These are phyloP conservation scores for Thamnophis sirtalis DNA, from an alignment of 2,113 vertebrate genomes.

Conservation along the genomic window DNA sequence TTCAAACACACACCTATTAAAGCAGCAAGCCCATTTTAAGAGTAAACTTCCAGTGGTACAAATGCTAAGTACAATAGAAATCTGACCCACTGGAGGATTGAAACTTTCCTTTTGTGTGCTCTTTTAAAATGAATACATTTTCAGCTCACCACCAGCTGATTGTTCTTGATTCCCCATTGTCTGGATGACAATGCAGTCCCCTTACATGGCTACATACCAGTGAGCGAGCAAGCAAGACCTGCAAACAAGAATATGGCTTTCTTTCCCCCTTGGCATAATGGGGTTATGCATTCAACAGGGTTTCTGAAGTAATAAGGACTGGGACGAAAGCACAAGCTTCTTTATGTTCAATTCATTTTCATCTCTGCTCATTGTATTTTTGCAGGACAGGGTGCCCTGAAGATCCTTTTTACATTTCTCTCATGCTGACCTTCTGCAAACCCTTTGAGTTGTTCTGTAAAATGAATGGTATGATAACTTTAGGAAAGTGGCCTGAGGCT, in stretches of 20 bases:
- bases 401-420: background rate
- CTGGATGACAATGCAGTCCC: background rate
- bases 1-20: constrained; percentile 35
- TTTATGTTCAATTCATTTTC: constrained; percentile 13
- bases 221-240: background rate
- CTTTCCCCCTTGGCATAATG: constrained; percentile 11
- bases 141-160: background rate
- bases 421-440: background rate
- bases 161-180: background rate
- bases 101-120: background rate
- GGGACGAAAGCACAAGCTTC: background rate
- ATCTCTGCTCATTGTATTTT: background rate
- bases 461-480: background rate
- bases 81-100: constrained; percentile 1
- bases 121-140: background rate
- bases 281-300: constrained; percentile 21
- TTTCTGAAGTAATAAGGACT: background rate
- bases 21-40: constrained; percentile 7
- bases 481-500: background rate
- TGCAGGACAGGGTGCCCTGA: constrained; percentile 5
- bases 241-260: constrained; percentile 14
- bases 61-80: background rate
- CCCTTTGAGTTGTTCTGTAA: constrained; percentile 5
- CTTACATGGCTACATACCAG: background rate
- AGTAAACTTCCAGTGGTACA: constrained; percentile 36